Evolutionary conservation across 2,888 invertebrate species (phyloP).

Genomic region (Stenotaenia linearis): DNA sequence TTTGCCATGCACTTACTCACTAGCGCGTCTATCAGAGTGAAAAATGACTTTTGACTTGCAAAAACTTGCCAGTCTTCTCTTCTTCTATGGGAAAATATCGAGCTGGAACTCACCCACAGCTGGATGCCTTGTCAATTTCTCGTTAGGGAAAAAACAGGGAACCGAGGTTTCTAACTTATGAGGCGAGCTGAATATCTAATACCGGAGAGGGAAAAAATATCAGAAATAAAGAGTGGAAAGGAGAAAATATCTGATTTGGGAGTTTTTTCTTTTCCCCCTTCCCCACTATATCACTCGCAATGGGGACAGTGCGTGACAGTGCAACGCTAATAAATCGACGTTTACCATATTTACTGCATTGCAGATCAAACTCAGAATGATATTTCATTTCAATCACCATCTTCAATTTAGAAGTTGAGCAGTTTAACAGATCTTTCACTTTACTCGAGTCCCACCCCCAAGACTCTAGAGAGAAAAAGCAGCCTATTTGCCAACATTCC

Average conservation of each 20-base stretch:
- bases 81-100: neutral
- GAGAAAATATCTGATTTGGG: neutral
- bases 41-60: conserved; percentile 5
- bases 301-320: neutral
- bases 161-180: neutral
- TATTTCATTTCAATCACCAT: neutral
- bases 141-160: neutral
- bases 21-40: neutral
- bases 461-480: neutral
- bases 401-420: neutral
- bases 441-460: neutral
- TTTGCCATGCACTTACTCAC: neutral
- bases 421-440: neutral
- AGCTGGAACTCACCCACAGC: neutral
- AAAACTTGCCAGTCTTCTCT: neutral
- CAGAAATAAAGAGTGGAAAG: no score
- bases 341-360: neutral
- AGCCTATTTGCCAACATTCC: conserved; percentile 1
- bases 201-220: neutral
- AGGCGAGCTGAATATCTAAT: neutral
- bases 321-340: neutral
- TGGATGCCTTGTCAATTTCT: conserved; percentile 4
- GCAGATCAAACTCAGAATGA: neutral
- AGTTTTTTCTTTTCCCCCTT: neutral
- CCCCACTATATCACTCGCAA: neutral